Conservation (phyloP, 1,140 invertebrate species). For the Eumaeus atala region DNA sequence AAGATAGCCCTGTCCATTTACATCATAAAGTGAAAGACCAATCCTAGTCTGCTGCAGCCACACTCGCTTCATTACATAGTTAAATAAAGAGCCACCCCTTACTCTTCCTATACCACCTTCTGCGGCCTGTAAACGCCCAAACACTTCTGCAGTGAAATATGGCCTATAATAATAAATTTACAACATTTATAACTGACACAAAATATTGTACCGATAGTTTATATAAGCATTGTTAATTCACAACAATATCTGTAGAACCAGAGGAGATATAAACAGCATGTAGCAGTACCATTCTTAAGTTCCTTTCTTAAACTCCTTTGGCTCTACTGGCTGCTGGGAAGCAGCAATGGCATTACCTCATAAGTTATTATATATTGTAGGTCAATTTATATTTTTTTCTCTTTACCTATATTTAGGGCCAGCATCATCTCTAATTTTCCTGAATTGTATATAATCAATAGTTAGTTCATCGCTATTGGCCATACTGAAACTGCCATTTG, state of each 20-base stretch:
- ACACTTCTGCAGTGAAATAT: constrained; percentile 90
- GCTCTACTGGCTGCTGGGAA: neutral
- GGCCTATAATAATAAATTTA: constrained; percentile 51
- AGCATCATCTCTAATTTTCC: constrained; percentile 81
- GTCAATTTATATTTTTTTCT: too few relatives aligned
- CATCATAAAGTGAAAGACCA: constrained; percentile 94
- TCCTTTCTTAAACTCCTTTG: too few relatives aligned
- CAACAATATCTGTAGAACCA: too few relatives aligned
- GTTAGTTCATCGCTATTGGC: constrained; percentile 85
- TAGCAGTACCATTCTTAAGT: too few relatives aligned
- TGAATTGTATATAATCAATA: constrained; percentile 90
- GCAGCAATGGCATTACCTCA: neutral
- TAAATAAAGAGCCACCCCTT: constrained; percentile 90
- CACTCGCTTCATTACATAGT: constrained; percentile 95
- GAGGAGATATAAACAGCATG: too few relatives aligned
- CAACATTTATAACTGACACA: neutral
- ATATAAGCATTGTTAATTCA: too few relatives aligned
- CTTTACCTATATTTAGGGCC: constrained; percentile 80
- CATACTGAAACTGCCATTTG: constrained; percentile 78
- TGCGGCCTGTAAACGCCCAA: constrained; percentile 88
- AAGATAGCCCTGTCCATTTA: constrained; percentile 92
- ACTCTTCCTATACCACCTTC: constrained; percentile 87
- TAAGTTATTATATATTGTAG: too few relatives aligned
- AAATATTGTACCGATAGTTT: too few relatives aligned
- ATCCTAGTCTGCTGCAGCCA: constrained; percentile 96